Evolutionary conservation across 2,797 vertebrate species (phyloP), one percentile per base, ranked within the genome.

Genomic region (Discoglossus pictus): DNA sequence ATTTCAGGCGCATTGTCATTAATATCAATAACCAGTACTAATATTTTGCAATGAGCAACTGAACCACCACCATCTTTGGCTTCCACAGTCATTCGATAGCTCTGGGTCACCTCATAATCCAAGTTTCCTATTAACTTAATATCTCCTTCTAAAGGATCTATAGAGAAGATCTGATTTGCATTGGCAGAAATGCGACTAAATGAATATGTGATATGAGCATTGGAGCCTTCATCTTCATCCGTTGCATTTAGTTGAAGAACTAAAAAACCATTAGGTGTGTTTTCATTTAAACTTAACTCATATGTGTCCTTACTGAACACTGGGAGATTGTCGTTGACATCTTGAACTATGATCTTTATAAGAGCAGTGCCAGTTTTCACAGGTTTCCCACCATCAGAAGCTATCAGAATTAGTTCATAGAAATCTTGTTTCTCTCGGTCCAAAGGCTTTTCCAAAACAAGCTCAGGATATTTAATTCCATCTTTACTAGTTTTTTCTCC

Each of bases 261-360:
- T 1, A 58, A 17, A 2, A 76, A 86, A 11, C 88, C 87, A 0
- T 68, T 56, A 2, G 42, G 61, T 3, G 80, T 72, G 15, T 87
- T 87, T 83, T 94, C 92, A 0, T 79, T 79, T 8, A 93, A 43
- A 23, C 51, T 84, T 2, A 78, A 75, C 2, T 80, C 75, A 72
- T 95, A 94, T 1, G 85, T 40, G 2, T 79, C 70, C 13, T 78
- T 87, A 2, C 87, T 88, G 74, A 94, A 95, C 0, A 80, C 75
- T 0, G 92, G 92, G 0, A 77, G 74, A 39, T 94, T 92, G 13
- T 94, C 92, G 44, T 93, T 94, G 0, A 0, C 83, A 0, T 94
- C 92, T 0, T 90, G 72, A 2, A 94, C 89, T 4, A 83, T 20
- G 39, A 95, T 66, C 0, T 48, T 89, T 1, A 95, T 84, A 3